Percentiles rank a stretch among this genome's conserved stretches.
These are phyloP conservation scores for Amazona guildingii DNA, from an alignment of 2,113 vertebrate genomes.

Conservation along the genomic window DNA sequence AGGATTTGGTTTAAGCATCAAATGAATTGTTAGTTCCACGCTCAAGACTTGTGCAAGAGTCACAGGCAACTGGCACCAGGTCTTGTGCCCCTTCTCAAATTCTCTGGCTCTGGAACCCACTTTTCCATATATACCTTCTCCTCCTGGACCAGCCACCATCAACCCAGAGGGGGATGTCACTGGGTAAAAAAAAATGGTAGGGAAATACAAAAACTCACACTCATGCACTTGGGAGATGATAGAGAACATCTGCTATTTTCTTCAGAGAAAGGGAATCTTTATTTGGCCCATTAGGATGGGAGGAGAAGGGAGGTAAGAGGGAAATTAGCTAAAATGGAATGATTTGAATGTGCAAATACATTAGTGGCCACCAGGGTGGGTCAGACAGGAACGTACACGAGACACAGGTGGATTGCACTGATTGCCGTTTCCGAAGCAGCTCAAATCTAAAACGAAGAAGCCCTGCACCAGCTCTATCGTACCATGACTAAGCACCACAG, in stretches of 20 bases:
- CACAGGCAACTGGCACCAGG: neutral
- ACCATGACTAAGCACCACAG: conserved; percentile 53
- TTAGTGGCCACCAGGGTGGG: conserved; percentile 35
- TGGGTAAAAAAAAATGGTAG: neutral
- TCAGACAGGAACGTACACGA: conserved; percentile 24
- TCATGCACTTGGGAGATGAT: conserved; percentile 68
- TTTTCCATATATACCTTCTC: neutral
- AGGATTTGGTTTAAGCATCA: neutral
- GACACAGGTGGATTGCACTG: conserved; percentile 43
- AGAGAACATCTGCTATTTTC: conserved; percentile 57
- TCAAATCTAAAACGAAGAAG: neutral
- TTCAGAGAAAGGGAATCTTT: conserved; percentile 74
- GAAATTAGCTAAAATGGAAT: conserved; percentile 67
- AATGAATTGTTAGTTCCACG: neutral
- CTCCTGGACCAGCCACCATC: conserved; percentile 3
- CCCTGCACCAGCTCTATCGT: conserved; percentile 46
- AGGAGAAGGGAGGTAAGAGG: neutral
- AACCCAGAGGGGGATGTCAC: neutral
- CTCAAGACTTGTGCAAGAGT: neutral
- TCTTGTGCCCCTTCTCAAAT: neutral
- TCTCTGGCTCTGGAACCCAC: neutral
- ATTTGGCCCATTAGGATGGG: conserved; percentile 68
- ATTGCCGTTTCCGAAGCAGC: conserved; percentile 25
- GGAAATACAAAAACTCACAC: conserved; percentile 67
- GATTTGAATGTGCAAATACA: conserved; percentile 67